phyloP scores from a whole-genome alignment of 2,888 invertebrate genomes.

The Dryobota labecula region DNA sequence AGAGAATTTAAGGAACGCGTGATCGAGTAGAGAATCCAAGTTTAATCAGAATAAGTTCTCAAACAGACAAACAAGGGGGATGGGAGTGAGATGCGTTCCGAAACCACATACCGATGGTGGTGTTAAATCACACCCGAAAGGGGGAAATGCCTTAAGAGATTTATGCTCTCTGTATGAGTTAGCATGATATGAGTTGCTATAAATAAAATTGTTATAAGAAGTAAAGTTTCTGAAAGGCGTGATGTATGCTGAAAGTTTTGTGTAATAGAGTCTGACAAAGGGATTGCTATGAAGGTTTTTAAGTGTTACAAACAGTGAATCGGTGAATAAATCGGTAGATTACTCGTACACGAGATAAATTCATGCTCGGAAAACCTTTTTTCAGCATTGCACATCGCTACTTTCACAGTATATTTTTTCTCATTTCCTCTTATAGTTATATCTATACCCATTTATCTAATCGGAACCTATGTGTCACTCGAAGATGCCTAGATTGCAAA shows the following conservation, averaged over 20 bases:
- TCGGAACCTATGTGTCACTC: conserved; percentile 26
- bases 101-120: conserved; percentile 48
- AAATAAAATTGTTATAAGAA: conserved; percentile 37
- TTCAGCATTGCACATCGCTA: background rate
- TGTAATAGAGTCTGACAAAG: conserved; percentile 18
- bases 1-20: conserved; percentile 7
- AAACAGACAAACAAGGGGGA: conserved; percentile 29
- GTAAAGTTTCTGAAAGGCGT: conserved; percentile 40
- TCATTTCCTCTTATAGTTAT: conserved; percentile 28
- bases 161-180: conserved; percentile 54
- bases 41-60: conserved; percentile 57
- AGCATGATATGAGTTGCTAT: conserved; percentile 31
- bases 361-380: background rate
- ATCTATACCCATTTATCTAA: conserved; percentile 37
- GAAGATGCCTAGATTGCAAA: conserved; percentile 4
- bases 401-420: conserved; percentile 7
- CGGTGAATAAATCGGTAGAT: conserved; percentile 6
- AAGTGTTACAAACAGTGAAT: background rate
- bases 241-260: conserved; percentile 41
- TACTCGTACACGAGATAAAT: background rate
- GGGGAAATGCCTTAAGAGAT: conserved; percentile 60
- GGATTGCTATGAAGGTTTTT: conserved; percentile 22
- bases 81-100: conserved; percentile 38
- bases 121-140: conserved; percentile 60
- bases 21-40: conserved; percentile 21